Conservation (phyloP, 92 coral and sea anemone genomes). For the Scolanthus callimorphus region DNA sequence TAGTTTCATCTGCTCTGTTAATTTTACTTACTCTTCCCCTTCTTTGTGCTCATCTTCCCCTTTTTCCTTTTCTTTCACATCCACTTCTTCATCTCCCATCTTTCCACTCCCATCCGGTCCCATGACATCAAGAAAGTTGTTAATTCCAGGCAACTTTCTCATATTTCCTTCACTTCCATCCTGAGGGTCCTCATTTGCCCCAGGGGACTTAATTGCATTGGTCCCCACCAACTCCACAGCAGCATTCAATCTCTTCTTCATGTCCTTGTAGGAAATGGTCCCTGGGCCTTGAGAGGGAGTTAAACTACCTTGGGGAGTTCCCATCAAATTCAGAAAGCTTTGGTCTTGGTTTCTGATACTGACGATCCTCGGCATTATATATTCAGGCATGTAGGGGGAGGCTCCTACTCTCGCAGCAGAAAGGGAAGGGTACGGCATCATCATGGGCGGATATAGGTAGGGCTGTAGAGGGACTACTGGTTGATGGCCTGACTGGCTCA, state of each 20-base stretch:
- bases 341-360: constrained; percentile 8
- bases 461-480: constrained; percentile 19
- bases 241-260: too few relatives aligned
- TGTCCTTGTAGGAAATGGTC: too few relatives aligned
- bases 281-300: neutral
- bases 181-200: too few relatives aligned
- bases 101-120: constrained; percentile 4
- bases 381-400: neutral
- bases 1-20: too few relatives aligned
- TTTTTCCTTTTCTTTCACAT: neutral
- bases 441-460: constrained; percentile 23
- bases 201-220: neutral
- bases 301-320: neutral
- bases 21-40: neutral
- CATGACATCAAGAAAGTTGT: constrained; percentile 21
- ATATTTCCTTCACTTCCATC: neutral
- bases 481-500: neutral
- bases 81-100: neutral
- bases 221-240: too few relatives aligned
- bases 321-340: neutral
- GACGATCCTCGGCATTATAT: constrained; percentile 37
- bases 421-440: constrained; percentile 13
- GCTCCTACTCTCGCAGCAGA: neutral
- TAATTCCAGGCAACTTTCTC: constrained; percentile 20
- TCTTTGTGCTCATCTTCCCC: neutral